phyloP scores from a whole-genome alignment of 1,140 invertebrate genomes.

The Formica exsecta region DNA sequence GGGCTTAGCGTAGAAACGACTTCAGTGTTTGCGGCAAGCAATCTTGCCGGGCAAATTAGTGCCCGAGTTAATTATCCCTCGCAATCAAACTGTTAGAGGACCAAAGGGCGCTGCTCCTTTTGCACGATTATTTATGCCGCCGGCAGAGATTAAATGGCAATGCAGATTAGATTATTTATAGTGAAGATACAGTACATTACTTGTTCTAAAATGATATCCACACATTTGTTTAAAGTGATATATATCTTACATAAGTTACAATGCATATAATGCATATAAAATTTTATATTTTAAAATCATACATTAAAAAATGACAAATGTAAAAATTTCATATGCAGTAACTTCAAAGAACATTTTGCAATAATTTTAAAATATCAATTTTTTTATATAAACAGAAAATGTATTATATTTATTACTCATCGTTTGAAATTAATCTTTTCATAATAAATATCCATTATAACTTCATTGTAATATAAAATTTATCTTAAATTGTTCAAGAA shows the following conservation, averaged over 20 bases:
- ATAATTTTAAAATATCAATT: too few relatives aligned
- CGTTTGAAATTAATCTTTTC: background rate
- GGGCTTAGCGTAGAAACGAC: constrained; percentile 19
- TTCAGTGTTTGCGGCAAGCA: constrained; percentile 57
- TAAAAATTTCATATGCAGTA: background rate
- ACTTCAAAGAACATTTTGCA: too few relatives aligned
- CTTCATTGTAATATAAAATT: background rate
- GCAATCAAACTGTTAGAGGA: constrained; percentile 29
- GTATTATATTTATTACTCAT: background rate
- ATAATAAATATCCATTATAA: background rate
- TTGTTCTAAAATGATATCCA: constrained; percentile 10
- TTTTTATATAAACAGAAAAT: too few relatives aligned
- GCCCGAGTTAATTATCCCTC: constrained; percentile 48
- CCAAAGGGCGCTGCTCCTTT: constrained; percentile 20
- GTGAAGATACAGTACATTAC: background rate
- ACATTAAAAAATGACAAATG: background rate
- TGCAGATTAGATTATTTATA: constrained; percentile 35
- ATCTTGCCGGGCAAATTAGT: constrained; percentile 59
- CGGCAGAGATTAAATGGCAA: constrained; percentile 34
- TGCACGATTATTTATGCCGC: constrained; percentile 43
- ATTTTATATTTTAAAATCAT: background rate
- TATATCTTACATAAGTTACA: background rate
- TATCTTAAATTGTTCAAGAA: background rate
- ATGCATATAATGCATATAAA: background rate
- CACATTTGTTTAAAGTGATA: background rate